phyloP scores from a whole-genome alignment of 2,888 invertebrate species.

The Crepidodera aurea region DNA sequence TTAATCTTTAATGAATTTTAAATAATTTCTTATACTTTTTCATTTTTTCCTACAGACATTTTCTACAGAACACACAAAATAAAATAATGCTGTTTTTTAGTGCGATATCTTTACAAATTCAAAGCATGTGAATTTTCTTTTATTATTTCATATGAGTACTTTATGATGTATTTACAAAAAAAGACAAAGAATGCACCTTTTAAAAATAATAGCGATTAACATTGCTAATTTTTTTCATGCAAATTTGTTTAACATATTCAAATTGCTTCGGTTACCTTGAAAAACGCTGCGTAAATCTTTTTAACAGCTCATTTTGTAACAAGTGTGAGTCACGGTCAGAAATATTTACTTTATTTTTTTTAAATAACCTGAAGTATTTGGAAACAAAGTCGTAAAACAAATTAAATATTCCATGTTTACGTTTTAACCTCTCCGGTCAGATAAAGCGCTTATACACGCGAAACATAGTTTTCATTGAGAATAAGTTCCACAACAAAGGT shows the following conservation, averaged over 20 bases:
- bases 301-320: constrained; percentile 3
- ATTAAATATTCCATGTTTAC: neutral
- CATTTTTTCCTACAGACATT: too few relatives aligned
- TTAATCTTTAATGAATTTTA: too few relatives aligned
- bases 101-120: too few relatives aligned
- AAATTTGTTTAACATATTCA: constrained; percentile 9
- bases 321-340: constrained; percentile 2
- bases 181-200: neutral
- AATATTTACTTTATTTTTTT: neutral
- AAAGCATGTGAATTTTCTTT: neutral
- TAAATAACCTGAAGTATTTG: neutral
- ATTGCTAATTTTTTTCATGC: neutral
- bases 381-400: neutral
- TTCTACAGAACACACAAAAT: too few relatives aligned
- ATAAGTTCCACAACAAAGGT: too few relatives aligned
- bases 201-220: neutral
- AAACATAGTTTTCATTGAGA: too few relatives aligned
- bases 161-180: neutral
- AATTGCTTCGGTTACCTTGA: constrained; percentile 12
- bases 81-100: too few relatives aligned
- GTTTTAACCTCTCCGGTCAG: too few relatives aligned
- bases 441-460: too few relatives aligned
- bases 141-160: neutral
- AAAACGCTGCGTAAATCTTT: constrained; percentile 9
- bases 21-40: too few relatives aligned